Evolutionary conservation across 1,140 invertebrate genomes (phyloP), one percentile per base, ranked within the genome.

Genomic region (Drosophila tropicalis): DNA sequence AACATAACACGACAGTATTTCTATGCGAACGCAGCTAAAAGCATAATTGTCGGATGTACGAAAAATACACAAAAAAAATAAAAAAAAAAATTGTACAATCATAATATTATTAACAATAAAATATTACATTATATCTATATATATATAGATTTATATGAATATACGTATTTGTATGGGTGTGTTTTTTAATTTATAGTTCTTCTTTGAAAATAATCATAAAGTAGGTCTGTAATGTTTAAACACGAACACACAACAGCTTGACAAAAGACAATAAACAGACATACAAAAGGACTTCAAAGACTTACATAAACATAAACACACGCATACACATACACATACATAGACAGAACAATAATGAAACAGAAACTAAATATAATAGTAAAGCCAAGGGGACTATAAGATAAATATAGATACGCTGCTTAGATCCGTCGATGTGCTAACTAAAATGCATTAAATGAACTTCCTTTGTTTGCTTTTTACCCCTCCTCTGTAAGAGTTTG

Each of bases 81-180:
- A 47, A 22, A 51, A 51, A 51, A 51, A 47, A 3, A 9, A 29
- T 40, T 44, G 58, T 29, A 29, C 56, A 54, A 58, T 70, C 57
- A 57, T 55, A 54, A 73, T 62, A 71, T 76, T 76, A 76, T 78
- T 76, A 76, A 75, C 72, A 75, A 44, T 75, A 75, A 51, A 68
- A 70, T 76, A 76, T 41, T 75, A 39, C 36, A 32, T 67, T 51
- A 51, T 34, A 19, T 62, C 47, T 67, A 57, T 58, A 54, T 72
- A 40, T 61, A 41, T 55, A 56, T 76, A 67, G 25, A 75, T 15
- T 6, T 44, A 15, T 44, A 19, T 62, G 12, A 34, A 47, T 39
- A 12, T 64, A 32, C 40, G 12, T 61, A 40, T 40, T 9, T 36
- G 10, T 40, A 10, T 40, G 17, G 39, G 34, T 36, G 34, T 60